A percentile compares a stretch with the other conserved stretches of the same genome.
Conservation (phyloP, 2,888 invertebrate genomes). For the Nemoura dubitans region DNA sequence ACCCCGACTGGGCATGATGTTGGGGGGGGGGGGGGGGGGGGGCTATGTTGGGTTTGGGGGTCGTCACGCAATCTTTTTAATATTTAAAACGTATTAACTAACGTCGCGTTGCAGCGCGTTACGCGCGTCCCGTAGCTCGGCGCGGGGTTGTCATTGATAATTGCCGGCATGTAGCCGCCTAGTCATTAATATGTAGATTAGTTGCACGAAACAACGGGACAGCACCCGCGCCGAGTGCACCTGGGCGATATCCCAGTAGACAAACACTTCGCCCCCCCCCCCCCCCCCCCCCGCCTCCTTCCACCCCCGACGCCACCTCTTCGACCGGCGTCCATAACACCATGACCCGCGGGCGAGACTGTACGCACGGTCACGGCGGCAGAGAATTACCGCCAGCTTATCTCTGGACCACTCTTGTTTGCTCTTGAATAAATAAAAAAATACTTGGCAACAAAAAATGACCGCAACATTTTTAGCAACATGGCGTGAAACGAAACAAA, state of each 20-base stretch:
- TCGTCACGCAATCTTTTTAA: slow-evolving; percentile 33
- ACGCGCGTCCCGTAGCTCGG: too few relatives aligned
- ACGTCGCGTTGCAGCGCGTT: slow-evolving; percentile 9
- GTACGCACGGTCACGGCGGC: not conserved
- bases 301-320: not conserved
- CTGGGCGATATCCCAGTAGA: slow-evolving; percentile 13
- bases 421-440: slow-evolving; percentile 12
- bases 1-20: not conserved
- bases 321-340: not conserved
- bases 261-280: not conserved
- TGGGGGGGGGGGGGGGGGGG: slow-evolving; percentile 1
- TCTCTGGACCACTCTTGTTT: slow-evolving; percentile 12
- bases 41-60: too few relatives aligned
- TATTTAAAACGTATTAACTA: slow-evolving; percentile 39
- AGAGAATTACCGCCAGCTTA: not conserved
- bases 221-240: slow-evolving; percentile 18
- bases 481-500: not conserved
- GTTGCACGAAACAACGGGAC: slow-evolving; percentile 19
- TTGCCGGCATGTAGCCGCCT: not conserved
- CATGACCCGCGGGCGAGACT: not conserved
- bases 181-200: slow-evolving; percentile 39
- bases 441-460: not conserved
- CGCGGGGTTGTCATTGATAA: slow-evolving; percentile 1
- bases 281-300: not conserved
- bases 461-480: not conserved